Evolutionary conservation across 2,113 vertebrate species (phyloP).

Genomic region (Gavia stellata): DNA sequence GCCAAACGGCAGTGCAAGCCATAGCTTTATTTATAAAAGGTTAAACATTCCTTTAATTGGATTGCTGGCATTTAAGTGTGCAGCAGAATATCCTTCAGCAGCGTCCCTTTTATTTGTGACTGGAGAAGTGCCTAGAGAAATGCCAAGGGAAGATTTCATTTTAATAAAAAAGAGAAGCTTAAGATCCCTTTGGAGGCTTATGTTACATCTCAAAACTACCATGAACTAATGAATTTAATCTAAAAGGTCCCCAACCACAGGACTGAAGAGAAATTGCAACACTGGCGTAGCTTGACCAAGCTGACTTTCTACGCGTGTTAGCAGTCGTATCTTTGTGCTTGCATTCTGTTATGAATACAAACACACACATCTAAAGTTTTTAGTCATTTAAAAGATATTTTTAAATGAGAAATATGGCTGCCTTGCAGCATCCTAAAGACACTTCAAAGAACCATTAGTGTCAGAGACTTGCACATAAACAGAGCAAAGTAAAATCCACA

Average conservation of each 20-base stretch:
- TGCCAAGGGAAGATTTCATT: constrained; percentile 68
- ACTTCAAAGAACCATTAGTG: background rate
- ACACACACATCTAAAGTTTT: background rate
- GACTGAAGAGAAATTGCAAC: background rate
- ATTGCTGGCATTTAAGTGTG: constrained; percentile 68
- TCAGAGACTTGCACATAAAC: background rate
- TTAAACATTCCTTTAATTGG: constrained; percentile 73
- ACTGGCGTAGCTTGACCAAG: background rate
- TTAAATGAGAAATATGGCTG: background rate
- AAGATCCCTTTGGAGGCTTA: constrained; percentile 59
- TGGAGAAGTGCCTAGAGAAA: constrained; percentile 62
- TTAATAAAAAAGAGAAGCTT: constrained; percentile 68
- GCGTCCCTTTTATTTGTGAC: constrained; percentile 57
- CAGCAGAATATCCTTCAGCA: constrained; percentile 41
- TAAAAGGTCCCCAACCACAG: constrained; percentile 52
- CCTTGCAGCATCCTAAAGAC: background rate
- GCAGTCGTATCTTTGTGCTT: background rate
- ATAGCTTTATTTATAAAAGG: constrained; percentile 73
- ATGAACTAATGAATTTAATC: constrained; percentile 66
- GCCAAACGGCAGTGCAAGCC: constrained; percentile 31
- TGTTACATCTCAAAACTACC: constrained; percentile 56
- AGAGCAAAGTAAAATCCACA: background rate
- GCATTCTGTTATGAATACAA: background rate
- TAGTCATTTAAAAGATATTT: background rate
- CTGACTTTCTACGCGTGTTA: background rate